Evolutionary conservation across 2,888 invertebrate genomes (phyloP).

Genomic region (Tipula unca): DNA sequence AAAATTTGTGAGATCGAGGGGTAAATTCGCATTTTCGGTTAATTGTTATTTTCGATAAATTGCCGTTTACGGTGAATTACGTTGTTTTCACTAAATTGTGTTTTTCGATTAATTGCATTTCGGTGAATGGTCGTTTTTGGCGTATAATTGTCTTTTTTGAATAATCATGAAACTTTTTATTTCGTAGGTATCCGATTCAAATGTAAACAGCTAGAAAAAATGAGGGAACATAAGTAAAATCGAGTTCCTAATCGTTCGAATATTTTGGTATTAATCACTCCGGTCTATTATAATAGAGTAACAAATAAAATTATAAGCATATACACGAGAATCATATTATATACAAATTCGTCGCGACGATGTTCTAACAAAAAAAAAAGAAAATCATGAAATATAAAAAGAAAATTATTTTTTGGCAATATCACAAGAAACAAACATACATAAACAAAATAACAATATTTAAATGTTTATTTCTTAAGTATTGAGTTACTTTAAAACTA

Average conservation of each 20-base stretch:
- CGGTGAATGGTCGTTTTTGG: too few species aligned
- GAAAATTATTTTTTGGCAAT: background rate
- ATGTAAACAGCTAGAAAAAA: too few species aligned
- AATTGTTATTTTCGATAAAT: too few species aligned
- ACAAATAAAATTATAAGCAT: background rate
- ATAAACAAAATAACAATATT: background rate
- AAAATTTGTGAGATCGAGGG: too few species aligned
- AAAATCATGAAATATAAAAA: background rate
- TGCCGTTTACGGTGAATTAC: too few species aligned
- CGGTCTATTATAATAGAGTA: background rate
- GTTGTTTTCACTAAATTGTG: too few species aligned
- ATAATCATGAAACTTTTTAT: too few species aligned
- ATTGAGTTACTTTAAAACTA: background rate
- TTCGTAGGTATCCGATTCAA: too few species aligned
- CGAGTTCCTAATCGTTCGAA: background rate
- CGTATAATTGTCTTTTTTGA: too few species aligned
- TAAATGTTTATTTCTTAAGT: background rate
- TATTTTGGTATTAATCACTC: background rate
- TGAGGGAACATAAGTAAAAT: too few species aligned
- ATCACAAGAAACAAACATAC: background rate
- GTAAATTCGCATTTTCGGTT: too few species aligned
- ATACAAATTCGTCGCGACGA: slow-evolving; percentile 1
- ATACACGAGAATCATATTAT: background rate
- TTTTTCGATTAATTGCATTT: too few species aligned
- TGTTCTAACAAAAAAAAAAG: background rate